Base-by-base conservation (phyloP, 2,888 invertebrate genomes). In the Drosophila peninsularis region DNA sequence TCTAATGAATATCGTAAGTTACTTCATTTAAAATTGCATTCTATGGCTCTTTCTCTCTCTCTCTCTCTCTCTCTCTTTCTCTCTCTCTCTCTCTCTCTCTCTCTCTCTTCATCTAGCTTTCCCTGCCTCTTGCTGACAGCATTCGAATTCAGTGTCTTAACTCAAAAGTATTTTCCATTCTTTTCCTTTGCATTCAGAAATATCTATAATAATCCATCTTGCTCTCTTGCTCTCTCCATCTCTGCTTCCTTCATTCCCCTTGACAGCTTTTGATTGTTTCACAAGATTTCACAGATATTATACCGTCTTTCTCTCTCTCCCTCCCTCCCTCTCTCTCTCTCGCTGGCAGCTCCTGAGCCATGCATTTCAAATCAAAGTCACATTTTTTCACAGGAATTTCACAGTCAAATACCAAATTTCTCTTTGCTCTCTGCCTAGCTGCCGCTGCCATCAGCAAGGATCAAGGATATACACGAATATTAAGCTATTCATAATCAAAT, bases 401-500 rank as follows among this genome's bases (percentile, higher is more conserved):
- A 30, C 45, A 27, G 27, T 30, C 17, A 30, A 45, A 45, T 45
- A 10, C 5, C 27, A 45, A 27, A 10, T 5, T 27, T 27, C 4
- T 2, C 3, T 11, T 5, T 30, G 2, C 44, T 24, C 10, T n/a
- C 13, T 5, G 5, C 13, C 19, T 11, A 19, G 19, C 5, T 5
- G 17, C 11, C 44, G 45, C n/a, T n/a, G 27, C n/a, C 45, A 30
- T 10, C n/a, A 11, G 45, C 30, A 47, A 11, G 6, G 27, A 47
- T 47, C 45, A 30, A 27, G 45, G n/a, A 27, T 27, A 45, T 17
- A 4, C 30, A 39, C 14, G 27, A 13, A 19, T 30, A 47, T 47
- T 47, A 30, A 47, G 47, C 17, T 17, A 17, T 47, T 47, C 30
- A 32, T 17, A 19, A 47, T 30, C 17, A 47, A 30, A 47, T 30